Base-by-base conservation (phyloP, 2,888 invertebrate genomes). In the Drosophila nr. medialis region DNA sequence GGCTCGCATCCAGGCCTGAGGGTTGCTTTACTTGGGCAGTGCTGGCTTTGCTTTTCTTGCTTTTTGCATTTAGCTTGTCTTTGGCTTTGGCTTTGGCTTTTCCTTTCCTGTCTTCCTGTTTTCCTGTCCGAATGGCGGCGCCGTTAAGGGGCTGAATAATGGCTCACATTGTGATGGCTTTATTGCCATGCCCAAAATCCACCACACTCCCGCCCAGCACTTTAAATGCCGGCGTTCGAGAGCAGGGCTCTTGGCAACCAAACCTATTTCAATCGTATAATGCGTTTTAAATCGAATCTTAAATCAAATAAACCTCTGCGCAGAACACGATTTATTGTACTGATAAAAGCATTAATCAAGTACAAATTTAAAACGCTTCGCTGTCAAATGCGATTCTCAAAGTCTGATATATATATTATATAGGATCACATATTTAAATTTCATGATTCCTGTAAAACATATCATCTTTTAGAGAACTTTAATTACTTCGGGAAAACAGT, bases 91-190 rank as follows among this genome's bases (percentile, higher is more conserved):
- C 38, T 55, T 36, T 29, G 21, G 53, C 38, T 55, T 63, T 77
- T 70, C 24, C 38, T 36, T 45, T 13, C 27, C 27, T 59, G 61
- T 24, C 38, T n/a, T 51, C 38, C n/a, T 64, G 24, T 40, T 49
- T 48, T 63, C 53, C 55, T 72, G 66, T 51, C 65, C 50, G 65
- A 62, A 61, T 18, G 45, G 48, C 72, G 78, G 64, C 77, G 77
- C 78, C 80, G 72, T 45, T 49, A 54, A 34, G 71, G 66, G 75
- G 59, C 66, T 61, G 51, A 67, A 64, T 75, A 75, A 75, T 62
- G 58, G 71, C 70, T 78, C 54, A 81, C 75, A 77, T 75, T 83
- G 82, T 84, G 77, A 81, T 88, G 81, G 82, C 81, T 82, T 90
- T 90, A 90, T 86, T 72, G 73, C 81, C 62, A 56, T 55, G 45